Conservation (phyloP, 2,113 vertebrate genomes). For the Melanostigma gelatinosum region DNA sequence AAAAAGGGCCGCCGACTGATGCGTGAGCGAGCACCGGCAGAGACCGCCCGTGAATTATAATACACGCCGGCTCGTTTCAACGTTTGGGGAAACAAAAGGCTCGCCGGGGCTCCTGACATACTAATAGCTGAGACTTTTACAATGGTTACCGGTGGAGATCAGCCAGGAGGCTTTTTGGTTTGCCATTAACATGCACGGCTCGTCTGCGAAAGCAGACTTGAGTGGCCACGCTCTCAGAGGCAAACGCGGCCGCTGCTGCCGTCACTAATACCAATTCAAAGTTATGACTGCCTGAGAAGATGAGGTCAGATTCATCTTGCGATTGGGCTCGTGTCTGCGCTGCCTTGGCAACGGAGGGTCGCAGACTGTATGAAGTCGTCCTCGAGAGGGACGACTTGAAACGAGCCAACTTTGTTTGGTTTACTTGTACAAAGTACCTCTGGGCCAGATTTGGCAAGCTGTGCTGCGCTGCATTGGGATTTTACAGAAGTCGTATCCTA, state of each 20-base stretch:
- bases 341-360: constrained; percentile 37
- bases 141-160: constrained; percentile 29
- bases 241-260: constrained; percentile 20
- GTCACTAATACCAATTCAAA: constrained; percentile 73
- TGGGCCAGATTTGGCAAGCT: constrained; percentile 8
- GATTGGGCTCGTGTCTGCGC: constrained; percentile 21
- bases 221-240: constrained; percentile 49
- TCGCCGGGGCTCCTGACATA: constrained; percentile 28
- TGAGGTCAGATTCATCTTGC: constrained; percentile 58
- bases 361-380: constrained; percentile 18
- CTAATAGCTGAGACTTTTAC: constrained; percentile 41
- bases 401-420: constrained; percentile 12
- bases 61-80: background rate
- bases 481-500: background rate
- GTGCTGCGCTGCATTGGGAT: background rate
- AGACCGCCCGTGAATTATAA: constrained; percentile 31
- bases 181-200: constrained; percentile 63
- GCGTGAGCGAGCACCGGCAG: background rate
- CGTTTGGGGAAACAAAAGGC: constrained; percentile 23
- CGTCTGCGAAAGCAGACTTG: constrained; percentile 39
- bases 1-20: constrained; percentile 31
- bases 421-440: constrained; percentile 12
- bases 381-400: constrained; percentile 27
- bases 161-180: constrained; percentile 20
- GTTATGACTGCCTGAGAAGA: constrained; percentile 67